Percentiles rank a stretch among this genome's conserved stretches.
phyloP scores from a whole-genome alignment of 2,113 vertebrate species.

The Gasterosteus aculeatus region DNA sequence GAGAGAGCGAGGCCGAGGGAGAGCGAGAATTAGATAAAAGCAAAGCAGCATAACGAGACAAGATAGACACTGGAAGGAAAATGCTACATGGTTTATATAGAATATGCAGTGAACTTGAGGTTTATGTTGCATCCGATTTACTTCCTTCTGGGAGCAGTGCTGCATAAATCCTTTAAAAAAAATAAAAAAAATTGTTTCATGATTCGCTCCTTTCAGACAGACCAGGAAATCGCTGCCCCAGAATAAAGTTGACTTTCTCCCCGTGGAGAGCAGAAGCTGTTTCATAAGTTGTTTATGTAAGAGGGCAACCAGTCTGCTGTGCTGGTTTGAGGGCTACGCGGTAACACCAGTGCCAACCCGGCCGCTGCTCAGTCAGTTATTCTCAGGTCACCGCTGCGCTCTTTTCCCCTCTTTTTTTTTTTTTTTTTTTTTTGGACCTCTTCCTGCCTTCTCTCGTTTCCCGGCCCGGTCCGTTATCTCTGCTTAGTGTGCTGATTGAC shows the following conservation, averaged over 20 bases:
- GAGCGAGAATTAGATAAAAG: not conserved
- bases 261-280: conserved; percentile 49
- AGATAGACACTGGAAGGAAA: not conserved
- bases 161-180: not conserved
- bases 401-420: conserved; percentile 10
- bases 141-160: not conserved
- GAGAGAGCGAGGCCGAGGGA: not conserved
- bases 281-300: conserved; percentile 73
- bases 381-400: conserved; percentile 31
- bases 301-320: conserved; percentile 48
- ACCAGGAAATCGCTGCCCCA: conserved; percentile 30
- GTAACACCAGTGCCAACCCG: conserved; percentile 39
- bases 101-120: not conserved
- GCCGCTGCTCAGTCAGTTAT: conserved; percentile 35
- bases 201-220: conserved; percentile 2
- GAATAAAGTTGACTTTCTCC: conserved; percentile 51
- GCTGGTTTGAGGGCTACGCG: conserved; percentile 56
- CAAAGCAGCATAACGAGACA: not conserved
- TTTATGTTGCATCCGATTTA: not conserved
- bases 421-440: not conserved
- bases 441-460: not conserved
- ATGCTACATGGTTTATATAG: too few relatives aligned
- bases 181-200: not conserved
- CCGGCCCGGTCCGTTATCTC: not conserved
- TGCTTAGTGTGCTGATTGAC: not conserved